Evolutionary conservation across 2,797 vertebrate species (phyloP).

Genomic region (Sebastes goodei): DNA sequence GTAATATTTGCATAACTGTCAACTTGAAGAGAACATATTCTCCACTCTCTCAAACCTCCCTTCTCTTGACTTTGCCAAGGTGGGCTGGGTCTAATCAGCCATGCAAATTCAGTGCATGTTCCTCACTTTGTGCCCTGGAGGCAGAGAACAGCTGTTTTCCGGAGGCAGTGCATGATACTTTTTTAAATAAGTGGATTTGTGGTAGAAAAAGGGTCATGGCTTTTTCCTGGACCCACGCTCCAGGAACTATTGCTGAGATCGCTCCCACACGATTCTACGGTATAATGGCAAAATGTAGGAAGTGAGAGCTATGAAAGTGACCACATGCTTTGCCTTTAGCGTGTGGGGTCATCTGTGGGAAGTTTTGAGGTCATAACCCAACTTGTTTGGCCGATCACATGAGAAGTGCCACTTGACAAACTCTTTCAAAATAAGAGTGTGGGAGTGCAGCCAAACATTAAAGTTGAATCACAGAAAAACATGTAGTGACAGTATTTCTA

Average conservation of each 20-base stretch:
- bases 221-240: slow-evolving; percentile 21
- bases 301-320: slow-evolving; percentile 29
- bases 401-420: neutral
- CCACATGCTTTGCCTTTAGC: slow-evolving; percentile 36
- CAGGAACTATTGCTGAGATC: slow-evolving; percentile 20
- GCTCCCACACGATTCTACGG: neutral
- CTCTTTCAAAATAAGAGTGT: neutral
- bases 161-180: slow-evolving; percentile 17
- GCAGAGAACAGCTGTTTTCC: slow-evolving; percentile 35
- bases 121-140: neutral
- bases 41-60: slow-evolving; percentile 17
- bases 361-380: neutral
- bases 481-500: neutral
- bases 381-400: neutral
- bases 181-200: slow-evolving; percentile 2
- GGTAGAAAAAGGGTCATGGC: neutral
- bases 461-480: neutral
- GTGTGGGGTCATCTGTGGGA: neutral
- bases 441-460: neutral
- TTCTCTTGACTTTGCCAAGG: slow-evolving; percentile 35
- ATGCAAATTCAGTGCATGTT: slow-evolving; percentile 67
- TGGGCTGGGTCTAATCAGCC: slow-evolving; percentile 11
- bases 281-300: slow-evolving; percentile 17
- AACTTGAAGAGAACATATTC: slow-evolving; percentile 43
- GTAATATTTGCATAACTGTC: slow-evolving; percentile 81